A percentile compares a stretch with the other conserved stretches of the same genome.
Conservation (phyloP, 2,888 invertebrate genomes). For the Sinelater perroti region DNA sequence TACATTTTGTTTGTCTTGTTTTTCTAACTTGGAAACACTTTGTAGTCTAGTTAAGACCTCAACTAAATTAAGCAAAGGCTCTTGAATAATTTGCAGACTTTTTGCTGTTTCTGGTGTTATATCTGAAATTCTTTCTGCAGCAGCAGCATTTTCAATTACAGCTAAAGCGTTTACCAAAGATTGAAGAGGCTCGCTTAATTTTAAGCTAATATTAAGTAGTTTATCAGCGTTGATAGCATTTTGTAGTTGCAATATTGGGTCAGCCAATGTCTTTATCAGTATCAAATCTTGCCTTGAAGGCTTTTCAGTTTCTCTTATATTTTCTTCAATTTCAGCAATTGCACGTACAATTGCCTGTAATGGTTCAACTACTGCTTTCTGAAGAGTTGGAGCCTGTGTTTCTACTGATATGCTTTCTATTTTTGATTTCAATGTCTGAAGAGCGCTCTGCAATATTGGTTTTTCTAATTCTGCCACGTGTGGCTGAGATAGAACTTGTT, state of each 20-base stretch:
- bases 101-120: constrained; percentile 21
- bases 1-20: not conserved
- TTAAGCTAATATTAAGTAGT: no score
- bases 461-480: constrained; percentile 23
- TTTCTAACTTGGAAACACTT: not conserved
- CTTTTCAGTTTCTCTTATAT: not conserved
- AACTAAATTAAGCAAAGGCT: not conserved
- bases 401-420: not conserved
- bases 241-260: not conserved
- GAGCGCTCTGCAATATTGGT: not conserved
- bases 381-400: not conserved
- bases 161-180: constrained; percentile 3
- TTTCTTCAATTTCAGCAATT: not conserved
- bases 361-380: not conserved
- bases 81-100: constrained; percentile 28
- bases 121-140: constrained; percentile 6
- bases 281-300: not conserved
- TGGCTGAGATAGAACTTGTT: constrained; percentile 42
- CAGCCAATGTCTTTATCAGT: not conserved
- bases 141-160: constrained; percentile 1
- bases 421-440: not conserved
- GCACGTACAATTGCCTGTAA: not conserved
- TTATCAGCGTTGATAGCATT: not conserved
- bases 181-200: not conserved
- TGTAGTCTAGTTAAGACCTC: not conserved